Percentiles rank a stretch among this genome's conserved stretches.
Conservation (phyloP, 2,113 vertebrate species). For the Poeciliopsis turrubarensis region DNA sequence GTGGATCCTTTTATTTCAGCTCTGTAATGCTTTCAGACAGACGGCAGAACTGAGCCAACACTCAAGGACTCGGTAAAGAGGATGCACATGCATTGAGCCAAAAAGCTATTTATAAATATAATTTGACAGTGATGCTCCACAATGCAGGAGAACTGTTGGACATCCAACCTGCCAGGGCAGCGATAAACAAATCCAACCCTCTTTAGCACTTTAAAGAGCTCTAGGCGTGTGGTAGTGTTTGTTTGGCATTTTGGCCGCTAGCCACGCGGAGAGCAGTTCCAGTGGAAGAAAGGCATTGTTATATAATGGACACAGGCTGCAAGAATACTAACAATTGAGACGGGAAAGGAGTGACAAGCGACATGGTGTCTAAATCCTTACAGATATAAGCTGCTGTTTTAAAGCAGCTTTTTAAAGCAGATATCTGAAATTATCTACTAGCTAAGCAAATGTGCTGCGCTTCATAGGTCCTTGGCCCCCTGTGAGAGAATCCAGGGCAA, state of each 20-base stretch:
- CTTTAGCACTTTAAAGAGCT: conserved; percentile 43
- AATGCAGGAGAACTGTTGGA: conserved; percentile 52
- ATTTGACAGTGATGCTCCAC: conserved; percentile 67
- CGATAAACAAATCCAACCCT: conserved; percentile 59
- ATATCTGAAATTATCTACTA: not conserved
- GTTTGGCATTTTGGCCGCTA: conserved; percentile 20
- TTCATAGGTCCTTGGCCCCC: not conserved
- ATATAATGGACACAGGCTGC: conserved; percentile 18
- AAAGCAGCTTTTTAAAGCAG: not conserved
- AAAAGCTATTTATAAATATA: conserved; percentile 72
- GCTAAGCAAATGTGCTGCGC: not conserved
- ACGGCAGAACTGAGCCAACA: conserved; percentile 59
- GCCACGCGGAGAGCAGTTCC: conserved; percentile 11
- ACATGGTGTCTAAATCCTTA: not conserved
- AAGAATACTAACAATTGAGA: conserved; percentile 9
- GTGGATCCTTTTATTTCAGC: conserved; percentile 23
- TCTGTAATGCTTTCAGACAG: conserved; percentile 55
- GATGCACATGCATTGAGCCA: conserved; percentile 48
- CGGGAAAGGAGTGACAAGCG: not conserved
- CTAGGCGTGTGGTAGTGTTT: conserved; percentile 30
- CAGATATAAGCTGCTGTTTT: not conserved
- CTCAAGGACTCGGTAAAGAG: conserved; percentile 55
- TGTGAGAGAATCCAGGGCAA: conserved; percentile 13
- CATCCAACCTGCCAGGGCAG: conserved; percentile 48
- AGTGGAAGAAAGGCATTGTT: conserved; percentile 20